A percentile compares a stretch with the other conserved stretches of the same genome.
Conservation (phyloP, 1,140 invertebrate species). For the Trichogramma pretiosum region DNA sequence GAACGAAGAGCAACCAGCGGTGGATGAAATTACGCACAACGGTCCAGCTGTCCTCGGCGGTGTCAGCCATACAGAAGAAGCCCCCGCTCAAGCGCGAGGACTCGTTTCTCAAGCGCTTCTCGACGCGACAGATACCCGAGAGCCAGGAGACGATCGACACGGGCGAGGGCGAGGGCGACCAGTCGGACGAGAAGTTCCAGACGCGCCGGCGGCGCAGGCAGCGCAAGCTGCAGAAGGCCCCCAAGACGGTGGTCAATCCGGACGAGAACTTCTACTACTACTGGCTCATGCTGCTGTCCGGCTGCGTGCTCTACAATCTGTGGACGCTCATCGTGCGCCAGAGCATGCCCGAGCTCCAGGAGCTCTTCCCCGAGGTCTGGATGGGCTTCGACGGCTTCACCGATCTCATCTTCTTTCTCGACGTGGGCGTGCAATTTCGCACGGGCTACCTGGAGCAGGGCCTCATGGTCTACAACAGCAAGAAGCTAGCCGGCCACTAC, state of each 20-base stretch:
- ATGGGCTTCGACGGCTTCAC: constrained; percentile 71
- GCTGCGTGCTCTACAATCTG: constrained; percentile 87
- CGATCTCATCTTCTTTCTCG: constrained; percentile 78
- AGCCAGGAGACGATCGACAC: constrained; percentile 66
- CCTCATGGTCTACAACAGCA: constrained; percentile 83
- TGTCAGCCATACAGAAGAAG: constrained; percentile 56
- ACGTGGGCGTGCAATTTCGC: constrained; percentile 82
- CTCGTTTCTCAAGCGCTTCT: constrained; percentile 89
- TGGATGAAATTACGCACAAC: constrained; percentile 92
- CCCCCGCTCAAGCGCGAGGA: constrained; percentile 84
- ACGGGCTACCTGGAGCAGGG: constrained; percentile 95
- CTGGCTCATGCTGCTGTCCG: constrained; percentile 82
- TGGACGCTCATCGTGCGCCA: constrained; percentile 93
- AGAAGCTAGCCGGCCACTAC: constrained; percentile 83
- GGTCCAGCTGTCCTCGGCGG: constrained; percentile 83
- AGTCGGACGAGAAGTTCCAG: constrained; percentile 47
- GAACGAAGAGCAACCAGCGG: constrained; percentile 82
- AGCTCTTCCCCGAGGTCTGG: constrained; percentile 64
- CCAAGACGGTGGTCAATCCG: constrained; percentile 84
- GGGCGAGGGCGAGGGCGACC: constrained; percentile 55
- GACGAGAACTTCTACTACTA: constrained; percentile 94
- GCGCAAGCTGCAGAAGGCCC: constrained; percentile 54
- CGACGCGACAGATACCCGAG: constrained; percentile 81
- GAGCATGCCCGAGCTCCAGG: constrained; percentile 81
- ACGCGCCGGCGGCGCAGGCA: constrained; percentile 51